Base-by-base conservation (phyloP, 2,797 vertebrate species). In the Coregonus ussuriensis region DNA sequence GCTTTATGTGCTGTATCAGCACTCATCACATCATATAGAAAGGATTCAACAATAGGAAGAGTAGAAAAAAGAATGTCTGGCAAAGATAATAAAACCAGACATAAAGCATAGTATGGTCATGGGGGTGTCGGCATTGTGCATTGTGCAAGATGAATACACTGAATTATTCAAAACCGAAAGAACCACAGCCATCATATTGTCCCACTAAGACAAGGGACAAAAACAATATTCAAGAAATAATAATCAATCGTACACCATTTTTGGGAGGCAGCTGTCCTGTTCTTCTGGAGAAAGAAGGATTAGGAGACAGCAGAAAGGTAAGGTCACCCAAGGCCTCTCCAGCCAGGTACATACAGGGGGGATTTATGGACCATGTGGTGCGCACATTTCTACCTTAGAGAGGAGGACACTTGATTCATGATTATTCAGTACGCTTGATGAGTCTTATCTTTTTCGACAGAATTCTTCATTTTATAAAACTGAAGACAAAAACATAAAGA, bases 361-460 rank as follows among this genome's bases (percentile, higher is more conserved):
- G 77, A 92, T 93, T 91, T 92, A 92, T 90, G 5, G 82, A 74
- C 81, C 93, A 94, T 93, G 89, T 94, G 93, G 83, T 74, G 82
- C 54, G 73, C 93, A 94, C 86, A 92, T 87, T 90, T 82, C 74
- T 78, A 83, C 80, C 75, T 72, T 86, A 87, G 85, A 74, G 74
- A 85, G 89, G 79, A 89, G 80, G 80, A 88, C 77, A 67, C 78
- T 85, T 92, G 90, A 93, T 93, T 94, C 79, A 93, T 88, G 76
- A 81, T 79, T 76, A 80, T 74, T 87, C 82, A 77, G 84, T 89
- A 79, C 80, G 75, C 84, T 86, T 83, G 87, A 92, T 84, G 77
- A 86, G 56, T 88, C 89, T 92, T 92, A 92, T 94, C 92, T 93
- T 87, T 68, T 86, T 82, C 78, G 79, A 88, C 88, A 87, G 78